Evolutionary conservation across 1,140 invertebrate species (phyloP).

Genomic region (Drosophila orena): DNA sequence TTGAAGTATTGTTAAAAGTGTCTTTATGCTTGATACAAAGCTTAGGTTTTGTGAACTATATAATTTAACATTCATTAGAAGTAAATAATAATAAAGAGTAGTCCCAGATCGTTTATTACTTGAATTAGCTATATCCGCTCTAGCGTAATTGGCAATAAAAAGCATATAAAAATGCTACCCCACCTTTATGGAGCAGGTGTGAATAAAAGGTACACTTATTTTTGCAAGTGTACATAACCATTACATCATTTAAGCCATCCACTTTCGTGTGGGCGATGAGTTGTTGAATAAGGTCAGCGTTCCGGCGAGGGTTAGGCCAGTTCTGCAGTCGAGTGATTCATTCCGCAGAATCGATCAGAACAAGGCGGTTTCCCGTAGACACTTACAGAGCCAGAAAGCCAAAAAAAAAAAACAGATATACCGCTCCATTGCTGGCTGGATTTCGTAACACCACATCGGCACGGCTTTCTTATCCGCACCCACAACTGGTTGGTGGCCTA

Average conservation of each 20-base stretch:
- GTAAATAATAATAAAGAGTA: no score
- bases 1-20: no score
- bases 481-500: slow-evolving; percentile 56
- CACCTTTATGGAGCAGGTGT: neutral
- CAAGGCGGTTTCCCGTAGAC: slow-evolving; percentile 2
- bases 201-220: neutral
- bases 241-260: slow-evolving; percentile 10
- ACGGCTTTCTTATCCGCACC: slow-evolving; percentile 52
- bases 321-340: slow-evolving; percentile 28
- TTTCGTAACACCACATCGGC: slow-evolving; percentile 33
- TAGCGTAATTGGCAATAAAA: no score
- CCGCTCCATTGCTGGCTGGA: neutral
- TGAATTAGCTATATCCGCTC: no score
- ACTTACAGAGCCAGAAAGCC: neutral
- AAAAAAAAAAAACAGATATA: slow-evolving; percentile 2
- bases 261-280: slow-evolving; percentile 50
- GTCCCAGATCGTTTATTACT: no score
- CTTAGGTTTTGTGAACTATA: no score
- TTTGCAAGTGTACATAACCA: slow-evolving; percentile 16
- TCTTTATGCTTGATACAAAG: no score
- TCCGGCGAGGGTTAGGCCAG: slow-evolving; percentile 25
- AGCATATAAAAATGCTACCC: no score
- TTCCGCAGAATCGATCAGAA: slow-evolving; percentile 30
- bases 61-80: no score
- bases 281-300: slow-evolving; percentile 70